A percentile compares a stretch with the other conserved stretches of the same genome.
These are phyloP conservation scores for Oostethus manadensis DNA, from an alignment of 2,113 vertebrate species.

Conservation along the genomic window DNA sequence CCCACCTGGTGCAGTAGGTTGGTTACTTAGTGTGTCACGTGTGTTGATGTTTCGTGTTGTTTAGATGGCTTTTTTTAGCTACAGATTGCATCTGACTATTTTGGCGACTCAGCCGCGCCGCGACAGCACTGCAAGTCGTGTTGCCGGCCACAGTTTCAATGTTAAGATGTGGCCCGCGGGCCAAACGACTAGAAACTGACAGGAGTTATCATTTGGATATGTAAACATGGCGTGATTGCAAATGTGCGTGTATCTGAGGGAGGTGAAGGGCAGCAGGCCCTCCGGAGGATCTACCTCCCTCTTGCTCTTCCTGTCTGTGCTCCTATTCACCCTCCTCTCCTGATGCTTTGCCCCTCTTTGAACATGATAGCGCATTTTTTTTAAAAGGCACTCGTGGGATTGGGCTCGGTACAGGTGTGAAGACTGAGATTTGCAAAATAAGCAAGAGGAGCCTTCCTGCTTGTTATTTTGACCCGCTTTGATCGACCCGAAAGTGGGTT, in stretches of 20 bases:
- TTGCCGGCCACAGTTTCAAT: too few species aligned
- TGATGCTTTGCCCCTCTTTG: slow-evolving; percentile 21
- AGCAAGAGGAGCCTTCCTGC: slow-evolving; percentile 10
- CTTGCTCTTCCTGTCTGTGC: slow-evolving; percentile 18
- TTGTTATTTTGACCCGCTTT: slow-evolving; percentile 8
- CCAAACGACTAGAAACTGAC: too few species aligned
- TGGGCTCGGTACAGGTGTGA: neutral
- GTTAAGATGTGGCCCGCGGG: too few species aligned
- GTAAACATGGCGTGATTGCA: too few species aligned
- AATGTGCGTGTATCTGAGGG: slow-evolving; percentile 8
- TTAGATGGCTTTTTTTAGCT: too few species aligned
- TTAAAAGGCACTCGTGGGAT: slow-evolving; percentile 36
- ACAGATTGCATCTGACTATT: too few species aligned
- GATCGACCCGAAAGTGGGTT: slow-evolving; percentile 38
- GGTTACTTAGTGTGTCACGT: too few species aligned
- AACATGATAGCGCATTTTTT: slow-evolving; percentile 28
- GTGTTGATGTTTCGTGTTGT: too few species aligned
- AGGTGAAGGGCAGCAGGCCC: slow-evolving; percentile 51
- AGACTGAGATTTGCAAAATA: slow-evolving; percentile 14
- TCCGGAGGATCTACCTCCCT: slow-evolving; percentile 21
- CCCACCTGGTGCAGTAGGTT: too few species aligned
- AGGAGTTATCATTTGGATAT: too few species aligned
- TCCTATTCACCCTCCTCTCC: slow-evolving; percentile 32
- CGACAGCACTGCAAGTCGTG: too few species aligned
- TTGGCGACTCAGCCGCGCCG: too few species aligned